phyloP scores from a whole-genome alignment of 2,797 vertebrate genomes.

The Hipposideros larvatus region DNA sequence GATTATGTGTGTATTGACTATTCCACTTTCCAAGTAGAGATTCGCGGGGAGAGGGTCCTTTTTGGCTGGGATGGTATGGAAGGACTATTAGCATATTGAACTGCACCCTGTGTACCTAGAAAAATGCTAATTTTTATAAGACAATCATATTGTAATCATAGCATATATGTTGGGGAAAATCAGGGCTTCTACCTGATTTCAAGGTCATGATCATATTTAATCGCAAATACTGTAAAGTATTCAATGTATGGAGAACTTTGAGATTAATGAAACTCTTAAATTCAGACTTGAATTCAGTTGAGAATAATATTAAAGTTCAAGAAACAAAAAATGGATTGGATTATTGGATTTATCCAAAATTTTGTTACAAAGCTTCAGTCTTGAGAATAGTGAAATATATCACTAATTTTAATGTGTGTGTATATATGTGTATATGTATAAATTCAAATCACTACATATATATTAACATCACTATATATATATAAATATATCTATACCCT shows the following conservation, averaged over 20 bases:
- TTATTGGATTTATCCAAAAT: conserved; percentile 53
- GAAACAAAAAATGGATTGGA: conserved; percentile 3
- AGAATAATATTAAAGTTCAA: conserved; percentile 45
- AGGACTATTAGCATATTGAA: not conserved
- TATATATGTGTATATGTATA: not conserved
- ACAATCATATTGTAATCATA: not conserved
- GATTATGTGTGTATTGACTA: not conserved
- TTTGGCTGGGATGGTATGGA: not conserved
- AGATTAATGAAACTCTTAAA: conserved; percentile 36
- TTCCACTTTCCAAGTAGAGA: not conserved
- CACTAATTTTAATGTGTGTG: not conserved
- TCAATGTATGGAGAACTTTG: not conserved
- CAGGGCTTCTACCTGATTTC: conserved; percentile 25
- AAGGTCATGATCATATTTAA: conserved; percentile 10
- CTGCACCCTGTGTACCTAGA: not conserved
- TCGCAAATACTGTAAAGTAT: not conserved
- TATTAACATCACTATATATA: not conserved
- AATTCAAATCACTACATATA: not conserved
- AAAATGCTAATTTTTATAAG: conserved; percentile 35
- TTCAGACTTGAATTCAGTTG: conserved; percentile 55
- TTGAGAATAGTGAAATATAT: not conserved
- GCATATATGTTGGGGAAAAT: not conserved
- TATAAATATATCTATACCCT: not conserved
- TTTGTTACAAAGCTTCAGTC: conserved; percentile 30
- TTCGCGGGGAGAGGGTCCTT: not conserved